Percentiles rank a stretch among this genome's conserved stretches.
Evolutionary conservation across 2,888 invertebrate genomes (phyloP).

Genomic region (Entomobrya multifasciata): DNA sequence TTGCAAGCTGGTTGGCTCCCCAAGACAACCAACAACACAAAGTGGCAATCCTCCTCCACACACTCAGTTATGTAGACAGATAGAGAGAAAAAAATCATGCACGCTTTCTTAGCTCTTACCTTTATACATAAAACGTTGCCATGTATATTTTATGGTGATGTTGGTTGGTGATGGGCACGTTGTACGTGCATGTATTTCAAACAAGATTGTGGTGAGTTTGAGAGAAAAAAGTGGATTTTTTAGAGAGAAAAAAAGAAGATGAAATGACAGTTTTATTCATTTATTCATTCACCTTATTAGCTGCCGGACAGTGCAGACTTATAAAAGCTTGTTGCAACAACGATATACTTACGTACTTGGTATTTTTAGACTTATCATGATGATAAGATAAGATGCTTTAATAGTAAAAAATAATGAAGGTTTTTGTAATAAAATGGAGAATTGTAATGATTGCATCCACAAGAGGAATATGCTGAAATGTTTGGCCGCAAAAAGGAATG

Average conservation of each 20-base stretch:
- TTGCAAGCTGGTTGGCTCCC: slow-evolving; percentile 76
- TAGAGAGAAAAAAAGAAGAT: too few species aligned
- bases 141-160: neutral
- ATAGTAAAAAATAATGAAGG: neutral
- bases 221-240: neutral
- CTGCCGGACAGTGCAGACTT: too few species aligned
- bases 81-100: neutral
- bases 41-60: slow-evolving; percentile 50
- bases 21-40: slow-evolving; percentile 41
- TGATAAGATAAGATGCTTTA: neutral
- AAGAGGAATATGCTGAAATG: neutral
- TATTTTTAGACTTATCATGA: neutral
- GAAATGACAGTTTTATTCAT: too few species aligned
- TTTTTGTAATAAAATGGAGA: too few species aligned
- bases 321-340: too few species aligned
- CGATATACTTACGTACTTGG: too few species aligned
- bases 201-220: neutral
- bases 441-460: neutral
- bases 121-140: neutral
- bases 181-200: neutral
- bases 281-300: too few species aligned
- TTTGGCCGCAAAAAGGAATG: neutral
- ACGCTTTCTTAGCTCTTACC: neutral
- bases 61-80: neutral
- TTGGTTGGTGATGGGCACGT: neutral